Evolutionary conservation across 1,140 invertebrate genomes (phyloP), one percentile per base, ranked within the genome.

Genomic region (Dreissena polymorpha): DNA sequence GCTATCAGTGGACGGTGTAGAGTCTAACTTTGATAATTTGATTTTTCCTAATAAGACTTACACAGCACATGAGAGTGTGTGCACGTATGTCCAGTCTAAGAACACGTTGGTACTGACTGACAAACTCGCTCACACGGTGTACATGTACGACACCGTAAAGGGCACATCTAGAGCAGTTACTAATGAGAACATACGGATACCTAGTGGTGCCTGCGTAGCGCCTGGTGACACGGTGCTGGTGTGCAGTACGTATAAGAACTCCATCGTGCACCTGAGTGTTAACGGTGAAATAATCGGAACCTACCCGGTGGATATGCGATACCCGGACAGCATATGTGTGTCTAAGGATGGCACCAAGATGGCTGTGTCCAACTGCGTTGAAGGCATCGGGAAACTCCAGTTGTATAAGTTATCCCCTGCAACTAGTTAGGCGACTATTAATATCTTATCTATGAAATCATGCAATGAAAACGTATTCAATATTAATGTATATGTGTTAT

Each of bases 211-310:
- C 18, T n/a, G 49, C 18, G 25, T 71, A 6, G 69, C 27, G 23
- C 69, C 69, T n/a, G 50, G 50, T 50, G 69, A 71, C 39, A 71
- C 23, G 18, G 53, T 71, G 12, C 53, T 71, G 50, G 69, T 71
- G 12, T 71, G 69, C 18, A 71, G 69, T 50, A 50, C 3, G 12
- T 12, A 0, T 14, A 71, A 49, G 53, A 23, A 71, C 18, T 49
- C 39, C 18, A 29, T 71, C 23, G 69, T 71, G 18, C 69, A 71
- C 21, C 50, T 71, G 10, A 51, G 27, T 0, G 6, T 51, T 13
- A 50, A 49, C n/a, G 69, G 69, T 23, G 0, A 27, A 23, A 50
- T 71, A 49, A 0, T 71, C 0, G n/a, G 49, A 18, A 51, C 39
- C n/a, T 51, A 71, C 69, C 12, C 50, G 14, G 8, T 51, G 13